Evolutionary conservation across 2,113 vertebrate species (phyloP).

Genomic region (Promerops cafer): DNA sequence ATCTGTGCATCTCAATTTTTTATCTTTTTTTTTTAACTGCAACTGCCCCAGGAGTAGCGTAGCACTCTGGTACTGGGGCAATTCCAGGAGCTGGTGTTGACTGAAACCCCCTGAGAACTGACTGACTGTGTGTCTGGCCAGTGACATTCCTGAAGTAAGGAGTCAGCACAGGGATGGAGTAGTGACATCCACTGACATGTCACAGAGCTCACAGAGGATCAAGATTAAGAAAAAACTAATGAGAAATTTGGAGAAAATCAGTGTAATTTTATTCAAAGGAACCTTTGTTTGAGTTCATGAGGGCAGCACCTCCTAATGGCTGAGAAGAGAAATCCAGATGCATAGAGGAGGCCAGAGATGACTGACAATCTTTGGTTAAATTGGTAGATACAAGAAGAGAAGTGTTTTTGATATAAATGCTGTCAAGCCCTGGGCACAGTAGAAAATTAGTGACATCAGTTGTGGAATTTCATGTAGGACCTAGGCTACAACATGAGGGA

Average conservation of each 20-base stretch:
- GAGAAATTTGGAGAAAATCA: neutral
- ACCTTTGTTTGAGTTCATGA: neutral
- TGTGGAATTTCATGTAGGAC: neutral
- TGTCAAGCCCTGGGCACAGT: neutral
- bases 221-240: neutral
- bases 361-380: neutral
- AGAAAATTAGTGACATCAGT: neutral
- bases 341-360: neutral
- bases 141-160: neutral
- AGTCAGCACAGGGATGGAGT: neutral
- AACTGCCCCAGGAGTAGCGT: rapidly evolving
- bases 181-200: neutral
- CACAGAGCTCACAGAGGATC: neutral
- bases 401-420: neutral
- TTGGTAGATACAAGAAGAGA: neutral
- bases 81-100: neutral
- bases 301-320: neutral
- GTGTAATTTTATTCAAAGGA: neutral
- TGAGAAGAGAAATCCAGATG: neutral
- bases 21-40: neutral
- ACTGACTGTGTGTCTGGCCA: neutral
- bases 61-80: neutral
- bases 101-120: neutral
- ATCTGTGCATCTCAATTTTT: neutral
- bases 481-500: neutral